Evolutionary conservation across 2,797 vertebrate species (phyloP), one percentile per base, ranked within the genome.

Genomic region (Notolabrus celidotus): DNA sequence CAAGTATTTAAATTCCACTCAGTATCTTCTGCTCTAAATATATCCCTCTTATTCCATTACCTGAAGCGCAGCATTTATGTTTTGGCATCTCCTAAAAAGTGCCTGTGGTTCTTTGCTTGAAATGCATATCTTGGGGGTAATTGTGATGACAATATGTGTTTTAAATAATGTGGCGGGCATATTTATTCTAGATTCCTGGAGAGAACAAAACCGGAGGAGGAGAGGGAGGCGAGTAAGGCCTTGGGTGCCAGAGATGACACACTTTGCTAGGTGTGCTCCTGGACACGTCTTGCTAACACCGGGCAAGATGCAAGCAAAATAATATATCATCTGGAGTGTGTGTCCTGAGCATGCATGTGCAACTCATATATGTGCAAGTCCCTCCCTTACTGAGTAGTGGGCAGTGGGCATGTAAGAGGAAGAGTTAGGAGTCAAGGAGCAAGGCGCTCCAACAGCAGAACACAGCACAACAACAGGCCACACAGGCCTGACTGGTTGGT

Each of bases 101-200:
- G 82, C 85, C 83, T 80, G 38, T 84, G 78, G 86, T 88, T 85
- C 83, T 76, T 81, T 72, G 50, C 65, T 86, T 83, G 71, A 88
- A 91, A 89, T 88, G 65, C 54, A 87, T 92, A 90, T 83, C 88
- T 92, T 22, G 73, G 77, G 86, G 85, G 71, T 89, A 58, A 83
- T 79, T 79, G 64, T 69, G 76, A 86, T 89, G 86, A 89, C 83
- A 89, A 87, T 88, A 87, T 81, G 58, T 83, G 56, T 83, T 88
- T 86, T 55, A 88, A 82, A 88, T 67, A 65, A 82, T 83, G 64
- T 64, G 39, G 60, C 87, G 88, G 86, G 88, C 78, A 88, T 89
- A 88, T 90, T 88, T 89, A 88, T 81, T 87, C 69, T 85, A 62
- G 57, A 80, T 89, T 91, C 83, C 86, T 87, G 49, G n/a, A 86